Conservation (phyloP, 30 jellyfish, hydroid and myxozoan species). For the Haliclystus octoradiatus region DNA sequence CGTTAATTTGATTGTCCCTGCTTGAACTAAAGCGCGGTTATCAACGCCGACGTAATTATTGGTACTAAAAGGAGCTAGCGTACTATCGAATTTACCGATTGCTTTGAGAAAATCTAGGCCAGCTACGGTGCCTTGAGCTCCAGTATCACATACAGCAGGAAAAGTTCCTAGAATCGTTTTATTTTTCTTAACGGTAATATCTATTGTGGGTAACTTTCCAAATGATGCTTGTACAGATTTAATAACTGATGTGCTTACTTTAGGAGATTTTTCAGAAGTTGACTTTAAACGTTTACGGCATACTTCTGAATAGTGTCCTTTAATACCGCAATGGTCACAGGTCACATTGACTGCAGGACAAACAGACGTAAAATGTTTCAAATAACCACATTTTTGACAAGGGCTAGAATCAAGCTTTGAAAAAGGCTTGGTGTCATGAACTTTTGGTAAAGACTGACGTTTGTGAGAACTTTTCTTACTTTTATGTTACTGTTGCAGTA, state of each 20-base stretch:
- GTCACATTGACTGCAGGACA: background rate
- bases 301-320: background rate
- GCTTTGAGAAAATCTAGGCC: background rate
- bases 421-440: background rate
- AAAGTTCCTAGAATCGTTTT: background rate
- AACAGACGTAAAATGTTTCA: background rate
- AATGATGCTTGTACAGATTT: no score
- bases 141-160: background rate
- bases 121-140: background rate
- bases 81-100: background rate
- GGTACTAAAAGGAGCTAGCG: background rate
- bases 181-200: no score
- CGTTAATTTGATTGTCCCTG: background rate
- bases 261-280: no score
- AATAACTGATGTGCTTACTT: no score
- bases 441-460: background rate
- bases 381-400: background rate
- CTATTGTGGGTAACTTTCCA: background rate
- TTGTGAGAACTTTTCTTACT: background rate
- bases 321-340: background rate
- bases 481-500: background rate
- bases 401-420: background rate
- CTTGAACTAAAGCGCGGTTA: background rate
- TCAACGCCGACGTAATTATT: background rate
- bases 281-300: background rate